Evolutionary conservation across 2,113 vertebrate genomes (phyloP), one percentile per base, ranked within the genome.

Genomic region (Corvus cornix): DNA sequence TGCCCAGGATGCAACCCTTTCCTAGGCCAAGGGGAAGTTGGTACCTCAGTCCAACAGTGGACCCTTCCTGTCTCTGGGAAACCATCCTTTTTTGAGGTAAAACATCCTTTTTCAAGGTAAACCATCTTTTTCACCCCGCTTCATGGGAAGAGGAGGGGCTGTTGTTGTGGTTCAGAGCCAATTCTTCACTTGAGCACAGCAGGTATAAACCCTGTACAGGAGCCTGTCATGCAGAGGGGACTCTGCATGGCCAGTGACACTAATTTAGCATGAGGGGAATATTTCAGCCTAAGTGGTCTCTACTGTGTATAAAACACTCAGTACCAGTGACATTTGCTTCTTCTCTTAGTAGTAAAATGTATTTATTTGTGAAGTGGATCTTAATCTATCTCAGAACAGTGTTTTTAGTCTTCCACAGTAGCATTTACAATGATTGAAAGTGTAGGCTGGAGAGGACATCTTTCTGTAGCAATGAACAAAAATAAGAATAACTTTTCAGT

Each of bases 401-500:
- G 84, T 55, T 79, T 93, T 91, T 88, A 81, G 78, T 91, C 85
- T 91, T 84, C 52, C 82, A 62, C 69, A 56, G 62, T 22, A 84
- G 80, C 93, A 86, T 96, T 96, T 90, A 80, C 72, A 89, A 80
- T 84, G 83, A 80, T 78, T 89, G 83, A 94, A 93, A 96, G 95
- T 12, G 26, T 30, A 84, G 77, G 66, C 87, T 85, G 20, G 66
- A 88, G 85, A 85, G 81, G 76, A 84, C 81, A 80, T 83, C 78
- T 94, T 94, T 81, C 78, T 9, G 3, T 64, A 73, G 82, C 93
- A 94, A 91, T 30, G 76, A 79, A 90, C 77, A 88, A 90, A 95
- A 89, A 79, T 87, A 96, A 95, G 90, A 96, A 79, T 85, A 93
- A 95, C 94, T 97, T 96, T 69, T 75, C 93, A 93, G 62, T 72